Evolutionary conservation across 2,797 vertebrate genomes (phyloP).

Genomic region (Diceros bicornis): DNA sequence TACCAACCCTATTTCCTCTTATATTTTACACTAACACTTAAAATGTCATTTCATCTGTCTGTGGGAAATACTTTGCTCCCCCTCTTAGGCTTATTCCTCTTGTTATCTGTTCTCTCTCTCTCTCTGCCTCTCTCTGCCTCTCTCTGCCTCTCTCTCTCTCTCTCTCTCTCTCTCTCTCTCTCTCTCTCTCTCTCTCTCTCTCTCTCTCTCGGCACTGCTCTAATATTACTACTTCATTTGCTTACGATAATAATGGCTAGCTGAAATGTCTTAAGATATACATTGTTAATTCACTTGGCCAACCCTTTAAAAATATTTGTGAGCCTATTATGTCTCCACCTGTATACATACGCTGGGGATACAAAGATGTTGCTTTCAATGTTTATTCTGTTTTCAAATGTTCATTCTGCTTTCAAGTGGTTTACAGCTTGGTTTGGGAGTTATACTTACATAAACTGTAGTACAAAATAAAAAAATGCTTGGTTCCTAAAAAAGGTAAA

Average conservation of each 20-base stretch:
- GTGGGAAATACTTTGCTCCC: not conserved
- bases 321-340: not conserved
- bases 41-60: conserved; percentile 26
- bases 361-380: not conserved
- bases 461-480: not conserved
- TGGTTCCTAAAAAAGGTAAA: not conserved
- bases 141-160: not conserved
- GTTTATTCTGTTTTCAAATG: no score
- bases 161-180: not conserved
- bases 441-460: not conserved
- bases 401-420: not conserved
- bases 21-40: not conserved
- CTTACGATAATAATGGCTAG: not conserved
- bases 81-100: not conserved
- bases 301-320: not conserved
- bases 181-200: not conserved
- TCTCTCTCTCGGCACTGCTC: not conserved
- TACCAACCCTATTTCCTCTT: conserved; percentile 57
- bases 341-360: no score
- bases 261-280: conserved; percentile 32
- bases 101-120: not conserved
- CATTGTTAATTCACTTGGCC: not conserved
- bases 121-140: no score
- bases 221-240: not conserved
- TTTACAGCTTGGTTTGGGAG: not conserved